Evolutionary conservation across 2,888 invertebrate genomes (phyloP).

Genomic region (Drosophila vallismaia): DNA sequence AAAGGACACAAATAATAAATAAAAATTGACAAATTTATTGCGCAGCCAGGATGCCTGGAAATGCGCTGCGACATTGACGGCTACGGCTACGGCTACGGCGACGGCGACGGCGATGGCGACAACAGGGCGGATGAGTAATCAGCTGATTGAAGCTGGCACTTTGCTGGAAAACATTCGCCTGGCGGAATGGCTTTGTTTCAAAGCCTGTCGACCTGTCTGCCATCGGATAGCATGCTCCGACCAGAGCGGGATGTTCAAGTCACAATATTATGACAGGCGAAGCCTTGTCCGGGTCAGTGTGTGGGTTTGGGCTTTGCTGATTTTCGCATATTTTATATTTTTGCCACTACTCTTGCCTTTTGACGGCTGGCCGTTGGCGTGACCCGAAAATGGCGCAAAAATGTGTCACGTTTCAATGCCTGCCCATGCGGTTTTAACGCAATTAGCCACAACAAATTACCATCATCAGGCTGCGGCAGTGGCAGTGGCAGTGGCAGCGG

Average conservation of each 20-base stretch:
- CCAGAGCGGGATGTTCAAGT: constrained; percentile 36
- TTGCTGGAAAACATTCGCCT: constrained; percentile 39
- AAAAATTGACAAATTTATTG: constrained; percentile 71
- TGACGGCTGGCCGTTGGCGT: constrained; percentile 19
- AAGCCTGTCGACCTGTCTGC: constrained; percentile 35
- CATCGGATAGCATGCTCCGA: constrained; percentile 24
- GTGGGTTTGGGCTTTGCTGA: constrained; percentile 27
- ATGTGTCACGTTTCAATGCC: constrained; percentile 72
- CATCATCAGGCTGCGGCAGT: constrained; percentile 35
- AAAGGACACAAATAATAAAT: constrained; percentile 56
- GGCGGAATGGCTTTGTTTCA: constrained; percentile 43
- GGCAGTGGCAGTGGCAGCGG: constrained; percentile 12
- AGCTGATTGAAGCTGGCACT: constrained; percentile 68
- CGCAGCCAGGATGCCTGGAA: constrained; percentile 53
- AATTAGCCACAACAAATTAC: constrained; percentile 67
- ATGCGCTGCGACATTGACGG: constrained; percentile 16
- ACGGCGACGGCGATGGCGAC: constrained; percentile 13
- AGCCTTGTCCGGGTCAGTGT: constrained; percentile 14
- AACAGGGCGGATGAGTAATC: constrained; percentile 63
- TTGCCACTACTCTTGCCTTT: constrained; percentile 18
- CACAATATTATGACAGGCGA: constrained; percentile 54
- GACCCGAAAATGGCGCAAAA: constrained; percentile 55
- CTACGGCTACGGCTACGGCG: constrained; percentile 12
- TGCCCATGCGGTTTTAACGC: constrained; percentile 71
- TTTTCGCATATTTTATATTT: constrained; percentile 54